Percentiles rank a stretch among this genome's conserved stretches.
Evolutionary conservation across 2,113 vertebrate genomes (phyloP).

Genomic region (Polypterus bichir): DNA sequence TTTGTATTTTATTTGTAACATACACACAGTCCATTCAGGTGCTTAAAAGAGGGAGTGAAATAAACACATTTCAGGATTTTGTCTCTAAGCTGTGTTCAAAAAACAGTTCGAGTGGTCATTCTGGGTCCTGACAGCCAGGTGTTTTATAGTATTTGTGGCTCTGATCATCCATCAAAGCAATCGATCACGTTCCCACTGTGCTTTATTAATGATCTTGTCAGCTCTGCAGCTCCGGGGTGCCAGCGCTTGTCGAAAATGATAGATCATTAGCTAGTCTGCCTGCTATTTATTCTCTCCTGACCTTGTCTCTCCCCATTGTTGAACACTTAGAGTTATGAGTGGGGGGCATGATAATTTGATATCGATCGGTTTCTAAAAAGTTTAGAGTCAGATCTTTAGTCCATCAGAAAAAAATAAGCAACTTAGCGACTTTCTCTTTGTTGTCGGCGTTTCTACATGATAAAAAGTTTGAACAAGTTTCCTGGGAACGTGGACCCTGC

Average conservation of each 20-base stretch:
- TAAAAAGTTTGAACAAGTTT: too few species aligned
- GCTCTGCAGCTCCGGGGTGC: constrained; percentile 54
- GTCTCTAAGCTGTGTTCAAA: background rate
- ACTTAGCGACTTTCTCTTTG: background rate
- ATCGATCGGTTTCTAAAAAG: constrained; percentile 58
- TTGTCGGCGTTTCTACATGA: too few species aligned
- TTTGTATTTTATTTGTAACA: too few species aligned
- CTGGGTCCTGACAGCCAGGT: constrained; percentile 58
- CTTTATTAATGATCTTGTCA: constrained; percentile 91
- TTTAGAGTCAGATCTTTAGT: constrained; percentile 25
- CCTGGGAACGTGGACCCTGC: too few species aligned
- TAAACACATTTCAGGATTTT: too few species aligned
- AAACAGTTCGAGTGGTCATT: constrained; percentile 8
- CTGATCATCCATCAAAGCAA: constrained; percentile 78
- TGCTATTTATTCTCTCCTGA: constrained; percentile 87
- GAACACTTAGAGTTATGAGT: constrained; percentile 73
- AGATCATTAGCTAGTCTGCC: constrained; percentile 67
- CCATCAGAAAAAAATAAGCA: constrained; percentile 21
- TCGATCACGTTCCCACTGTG: constrained; percentile 66
- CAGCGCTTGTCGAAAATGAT: constrained; percentile 74
- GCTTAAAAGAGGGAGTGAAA: too few species aligned
- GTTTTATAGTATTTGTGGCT: constrained; percentile 81
- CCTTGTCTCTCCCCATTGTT: constrained; percentile 81
- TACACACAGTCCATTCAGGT: too few species aligned
- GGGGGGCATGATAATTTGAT: constrained; percentile 74